Percentiles rank a stretch among this genome's conserved stretches.
Evolutionary conservation across 2,888 invertebrate species (phyloP).

Genomic region (Lucinisca nassula): DNA sequence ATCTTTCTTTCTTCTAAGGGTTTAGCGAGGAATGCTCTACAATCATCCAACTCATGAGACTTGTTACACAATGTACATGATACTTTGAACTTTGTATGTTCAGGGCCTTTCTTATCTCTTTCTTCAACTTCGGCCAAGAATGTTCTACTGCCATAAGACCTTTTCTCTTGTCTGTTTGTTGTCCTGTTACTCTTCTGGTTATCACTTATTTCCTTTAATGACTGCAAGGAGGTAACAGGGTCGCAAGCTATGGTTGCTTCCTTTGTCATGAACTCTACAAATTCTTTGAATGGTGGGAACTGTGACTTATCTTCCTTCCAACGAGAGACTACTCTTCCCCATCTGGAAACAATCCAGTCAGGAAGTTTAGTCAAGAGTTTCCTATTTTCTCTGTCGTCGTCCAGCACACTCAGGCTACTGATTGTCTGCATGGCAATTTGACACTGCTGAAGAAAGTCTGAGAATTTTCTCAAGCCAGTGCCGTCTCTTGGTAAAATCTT

Average conservation of each 20-base stretch:
- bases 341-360: slow-evolving; percentile 41
- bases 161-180: not conserved
- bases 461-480: slow-evolving; percentile 24
- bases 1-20: slow-evolving; percentile 46
- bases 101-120: not conserved
- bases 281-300: slow-evolving; percentile 52
- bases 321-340: slow-evolving; percentile 27
- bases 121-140: slow-evolving; percentile 1
- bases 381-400: slow-evolving; percentile 61
- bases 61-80: slow-evolving; percentile 31
- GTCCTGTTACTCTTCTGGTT: not conserved
- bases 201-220: not conserved
- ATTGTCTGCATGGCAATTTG: slow-evolving; percentile 26
- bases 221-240: slow-evolving; percentile 59
- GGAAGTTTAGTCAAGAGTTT: slow-evolving; percentile 52
- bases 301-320: slow-evolving; percentile 3
- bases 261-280: slow-evolving; percentile 55
- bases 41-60: slow-evolving; percentile 45
- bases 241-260: slow-evolving; percentile 68
- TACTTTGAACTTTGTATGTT: not conserved
- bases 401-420: slow-evolving; percentile 11
- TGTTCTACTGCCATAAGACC: not conserved
- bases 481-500: slow-evolving; percentile 33
- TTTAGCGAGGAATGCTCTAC: slow-evolving; percentile 33
- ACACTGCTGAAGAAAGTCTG: slow-evolving; percentile 54